Base-by-base conservation (phyloP, 2,113 vertebrate species). In the Micromys minutus region DNA sequence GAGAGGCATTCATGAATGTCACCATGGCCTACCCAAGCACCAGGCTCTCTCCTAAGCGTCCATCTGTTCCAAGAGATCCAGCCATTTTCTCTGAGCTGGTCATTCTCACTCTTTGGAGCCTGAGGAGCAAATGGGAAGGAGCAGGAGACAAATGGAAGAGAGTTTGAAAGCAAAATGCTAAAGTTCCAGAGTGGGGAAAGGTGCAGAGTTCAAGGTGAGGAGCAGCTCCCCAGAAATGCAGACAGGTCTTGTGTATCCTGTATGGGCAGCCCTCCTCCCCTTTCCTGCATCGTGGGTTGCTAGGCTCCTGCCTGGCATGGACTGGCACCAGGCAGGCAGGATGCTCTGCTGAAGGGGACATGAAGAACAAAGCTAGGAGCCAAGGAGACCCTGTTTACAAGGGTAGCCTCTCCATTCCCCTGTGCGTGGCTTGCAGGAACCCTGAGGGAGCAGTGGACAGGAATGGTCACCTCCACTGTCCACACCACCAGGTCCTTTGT, bases 61-160 rank as follows among this genome's bases (percentile, higher is more conserved):
- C 57, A 31, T 19, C 1, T 1, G 16, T 16, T n/a, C 71, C 77
- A 7, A 31, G 65, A 79, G 45, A 16, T 0, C 0, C 0, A 0
- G 19, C 3, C 21, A 0, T 10, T 8, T 1, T 9, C 42, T 77
- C 31, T 9, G 0, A 19, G 21, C 36, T 10, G 11, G 15, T 11
- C 0, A 50, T 42, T 15, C 22, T 52, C 7, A 3, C 24, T 86
- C 63, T 71, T 34, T 69, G 47, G 1, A 47, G 8, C 69, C 34
- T 1, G 15, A 29, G 21, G 11, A 19, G 24, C 0, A 21, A 50
- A 7, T 6, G 6, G 39, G 0, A 1, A 10, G 26, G 15, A 39
- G 24, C 50, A 16, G 31, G 1, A 5, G 13, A 85, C 2, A 0
- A 7, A 26, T 1, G 10, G 26, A 29, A 0, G 4, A 7, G 0